Evolutionary conservation across 2,888 invertebrate genomes (phyloP), one percentile per base, ranked within the genome.

Genomic region (Phalera bucephala): DNA sequence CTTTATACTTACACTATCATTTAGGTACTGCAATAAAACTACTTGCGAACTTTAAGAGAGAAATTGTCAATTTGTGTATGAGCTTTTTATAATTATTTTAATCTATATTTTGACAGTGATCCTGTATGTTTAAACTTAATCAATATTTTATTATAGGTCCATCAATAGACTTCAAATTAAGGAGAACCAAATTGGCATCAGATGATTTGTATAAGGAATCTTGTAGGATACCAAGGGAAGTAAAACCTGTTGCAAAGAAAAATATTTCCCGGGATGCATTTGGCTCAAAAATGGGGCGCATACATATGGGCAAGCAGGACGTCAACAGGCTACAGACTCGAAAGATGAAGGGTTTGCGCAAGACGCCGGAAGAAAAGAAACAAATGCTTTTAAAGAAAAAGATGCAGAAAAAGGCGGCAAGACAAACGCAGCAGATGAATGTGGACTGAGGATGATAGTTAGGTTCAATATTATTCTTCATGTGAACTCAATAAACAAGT

Each of bases 301-400:
- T 99, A 38, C 99, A 99, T 81, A 93, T 99, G 90, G 96, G 96
- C 52, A 94, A 94, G 61, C 99, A 99, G 71, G 94, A 97, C 62
- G 91, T 98, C 19, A 91, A 92, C 33, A 94, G 93, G 52, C 84
- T 99, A 46, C 98, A 98, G 75, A 97, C 97, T 2, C 92, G 97
- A 43, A 97, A 97, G 79, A 95, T 97, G 93, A 97, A 97, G 80
- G 97, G 96, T 22, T 84, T 97, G 32, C 94, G 93, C 63, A 96
- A 95, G 76, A 92, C 94, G 0, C 79, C 92, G 0, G 91, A 92
- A 40, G 95, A 95, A 63, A 93, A 88, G 57, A 94, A 93, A 56
- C 79, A 90, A 10, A 90, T 91, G 58, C 77, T 91, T 6, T 79
- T 90, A 36, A 91, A 91, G 50, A 93, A 91, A 56, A 91, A 90